Evolutionary conservation across 2,113 vertebrate genomes (phyloP), one percentile per base, ranked within the genome.

Genomic region (Smithornis capensis): DNA sequence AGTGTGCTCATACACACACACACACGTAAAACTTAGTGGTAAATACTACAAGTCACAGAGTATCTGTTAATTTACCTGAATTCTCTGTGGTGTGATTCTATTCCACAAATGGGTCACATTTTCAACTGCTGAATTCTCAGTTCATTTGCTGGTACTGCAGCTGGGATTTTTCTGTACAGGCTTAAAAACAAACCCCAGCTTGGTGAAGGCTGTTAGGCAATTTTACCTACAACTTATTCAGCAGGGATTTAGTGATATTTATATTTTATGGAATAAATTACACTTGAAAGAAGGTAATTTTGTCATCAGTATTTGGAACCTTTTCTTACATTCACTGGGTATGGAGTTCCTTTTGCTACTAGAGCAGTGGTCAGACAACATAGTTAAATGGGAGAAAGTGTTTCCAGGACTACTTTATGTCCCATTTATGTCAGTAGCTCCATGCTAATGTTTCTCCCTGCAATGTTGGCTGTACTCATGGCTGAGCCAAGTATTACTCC

Each of bases 391-490:
- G n/a, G n/a, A n/a, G n/a, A n/a, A n/a, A n/a, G n/a, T n/a, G n/a
- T n/a, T n/a, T n/a, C n/a, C n/a, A n/a, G n/a, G n/a, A n/a, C n/a
- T n/a, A n/a, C n/a, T n/a, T n/a, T n/a, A n/a, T n/a, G n/a, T n/a
- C n/a, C n/a, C n/a, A 37, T 69, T 16, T 12, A 6, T 7, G 12
- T 15, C 28, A 8, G 4, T 19, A 50, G 18, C n/a, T 49, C 64
- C 10, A 5, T 24, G 23, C 38, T 25, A 24, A 23, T 5, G 31
- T 35, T 75, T 31, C 27, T 31, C 65, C 1, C 0, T 14, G 13
- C n/a, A 7, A 4, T 19, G 14, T 0, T 12, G 25, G 45, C 60
- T 50, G 37, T 33, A 44, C 19, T 33, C 16, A 1, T 4, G 2
- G 17, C 52, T 69, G 10, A 60, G 2, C 59, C 31, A 24, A 6